Conservation (phyloP, 64 coral and sea anemone species). For the Hydrozoanthus tunicans region DNA sequence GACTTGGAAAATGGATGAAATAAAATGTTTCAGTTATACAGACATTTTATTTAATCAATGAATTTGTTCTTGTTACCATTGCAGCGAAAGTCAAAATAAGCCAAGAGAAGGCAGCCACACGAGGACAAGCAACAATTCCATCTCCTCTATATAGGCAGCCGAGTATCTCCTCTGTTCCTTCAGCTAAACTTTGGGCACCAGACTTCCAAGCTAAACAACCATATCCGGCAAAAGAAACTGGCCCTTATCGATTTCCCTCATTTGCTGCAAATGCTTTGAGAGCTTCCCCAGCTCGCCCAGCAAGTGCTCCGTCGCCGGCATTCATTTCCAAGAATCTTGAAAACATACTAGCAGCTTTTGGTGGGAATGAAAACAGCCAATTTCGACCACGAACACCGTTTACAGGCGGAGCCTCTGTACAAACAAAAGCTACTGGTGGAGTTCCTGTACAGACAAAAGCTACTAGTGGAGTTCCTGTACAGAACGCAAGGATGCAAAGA, state of each 20-base stretch:
- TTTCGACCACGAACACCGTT: not conserved
- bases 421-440: too few relatives aligned
- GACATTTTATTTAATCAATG: too few relatives aligned
- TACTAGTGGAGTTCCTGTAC: not conserved
- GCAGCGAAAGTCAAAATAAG: slow-evolving; percentile 20
- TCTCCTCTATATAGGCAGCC: not conserved
- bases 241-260: not conserved
- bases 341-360: slow-evolving; percentile 45
- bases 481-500: not conserved
- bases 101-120: not conserved
- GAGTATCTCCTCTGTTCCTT: not conserved
- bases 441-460: too few relatives aligned
- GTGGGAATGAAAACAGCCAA: not conserved
- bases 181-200: not conserved
- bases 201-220: not conserved
- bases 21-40: too few relatives aligned
- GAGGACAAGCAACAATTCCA: not conserved
- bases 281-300: not conserved
- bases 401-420: not conserved
- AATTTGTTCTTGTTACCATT: not conserved
- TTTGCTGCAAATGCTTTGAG: not conserved
- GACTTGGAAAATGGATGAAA: too few relatives aligned
- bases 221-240: slow-evolving; percentile 4
- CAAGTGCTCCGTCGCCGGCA: not conserved
- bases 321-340: slow-evolving; percentile 42